Conservation (phyloP, 2,113 vertebrate species). For the Murina feae region DNA sequence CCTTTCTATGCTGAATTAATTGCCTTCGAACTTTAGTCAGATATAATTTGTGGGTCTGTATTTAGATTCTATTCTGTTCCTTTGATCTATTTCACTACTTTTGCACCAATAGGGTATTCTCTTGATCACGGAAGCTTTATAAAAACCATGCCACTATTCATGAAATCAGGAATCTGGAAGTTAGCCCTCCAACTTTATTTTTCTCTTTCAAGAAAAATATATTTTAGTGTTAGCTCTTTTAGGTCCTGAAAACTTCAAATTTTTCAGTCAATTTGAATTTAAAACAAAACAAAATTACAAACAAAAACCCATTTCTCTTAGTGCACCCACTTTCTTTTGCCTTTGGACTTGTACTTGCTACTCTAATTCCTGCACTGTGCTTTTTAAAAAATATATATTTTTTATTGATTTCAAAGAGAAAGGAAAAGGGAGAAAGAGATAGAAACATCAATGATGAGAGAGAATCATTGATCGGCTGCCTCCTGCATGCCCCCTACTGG, state of each 20-base stretch:
- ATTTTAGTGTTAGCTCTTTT: background rate
- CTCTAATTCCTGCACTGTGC: background rate
- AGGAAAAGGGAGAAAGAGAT: no score
- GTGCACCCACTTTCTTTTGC: background rate
- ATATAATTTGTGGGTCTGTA: background rate
- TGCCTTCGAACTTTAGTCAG: background rate
- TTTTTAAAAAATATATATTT: no score
- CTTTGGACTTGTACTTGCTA: background rate
- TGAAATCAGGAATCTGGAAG: background rate
- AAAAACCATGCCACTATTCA: background rate
- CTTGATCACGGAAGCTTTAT: background rate
- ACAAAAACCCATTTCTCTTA: background rate
- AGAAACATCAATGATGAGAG: no score
- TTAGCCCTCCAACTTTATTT: background rate
- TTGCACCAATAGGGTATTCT: background rate
- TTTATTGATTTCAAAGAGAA: no score
- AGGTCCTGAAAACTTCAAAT: background rate
- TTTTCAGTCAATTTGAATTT: background rate
- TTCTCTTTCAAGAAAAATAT: background rate
- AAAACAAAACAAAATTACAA: background rate
- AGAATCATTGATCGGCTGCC: no score
- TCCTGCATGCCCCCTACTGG: no score
- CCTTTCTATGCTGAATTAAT: background rate
- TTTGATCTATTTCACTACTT: background rate
- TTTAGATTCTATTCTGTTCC: background rate